Base-by-base conservation (phyloP, 2,113 vertebrate species). In the Maccullochella peelii region DNA sequence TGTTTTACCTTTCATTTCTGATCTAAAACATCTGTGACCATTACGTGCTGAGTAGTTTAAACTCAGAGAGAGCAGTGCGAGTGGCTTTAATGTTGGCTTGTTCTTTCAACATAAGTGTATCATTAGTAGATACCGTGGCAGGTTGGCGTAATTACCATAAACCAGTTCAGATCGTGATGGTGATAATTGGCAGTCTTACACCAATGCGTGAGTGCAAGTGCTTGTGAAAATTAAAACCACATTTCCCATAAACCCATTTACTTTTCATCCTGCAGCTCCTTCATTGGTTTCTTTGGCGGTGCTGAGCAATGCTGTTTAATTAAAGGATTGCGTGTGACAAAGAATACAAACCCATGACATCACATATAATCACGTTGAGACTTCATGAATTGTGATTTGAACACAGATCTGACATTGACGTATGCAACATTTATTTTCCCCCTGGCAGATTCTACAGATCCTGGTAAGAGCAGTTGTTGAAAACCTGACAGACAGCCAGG, bases 371-470 rank as follows among this genome's bases (percentile, higher is more conserved):
- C 11, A 61, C 11, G 9, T 12, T 30, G 4, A 61, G 4, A 23
- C 40, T 21, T 23, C 2, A 23, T 36, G 6, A 18, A 11, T 25
- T 33, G 12, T 18, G 27, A 38, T 63, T 66, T 27, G 5, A 74
- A 20, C 7, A 14, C 5, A 50, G 50, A 65, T 44, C 52, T 30
- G 23, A 36, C 1, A 14, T 20, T 68, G 50, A 70, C 1, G 0
- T 33, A 6, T 16, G 49, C 0, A 25, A 21, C 1, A 2, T 55
- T 74, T n/a, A 0, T 11, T 23, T 42, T 21, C 5, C 38, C 72
- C 71, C 25, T 79, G 50, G 25, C 92, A 99, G 98, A 95, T 99
- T 30, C 91, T 99, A 44, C 91, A 95, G 91, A 97, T 99, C 84
- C 94, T 99, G 75, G 98, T 98, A 14, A 90, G 93, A 57, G 97